Evolutionary conservation across 1,140 invertebrate genomes (phyloP), one percentile per base, ranked within the genome.

Genomic region (Eulimnadia texana): DNA sequence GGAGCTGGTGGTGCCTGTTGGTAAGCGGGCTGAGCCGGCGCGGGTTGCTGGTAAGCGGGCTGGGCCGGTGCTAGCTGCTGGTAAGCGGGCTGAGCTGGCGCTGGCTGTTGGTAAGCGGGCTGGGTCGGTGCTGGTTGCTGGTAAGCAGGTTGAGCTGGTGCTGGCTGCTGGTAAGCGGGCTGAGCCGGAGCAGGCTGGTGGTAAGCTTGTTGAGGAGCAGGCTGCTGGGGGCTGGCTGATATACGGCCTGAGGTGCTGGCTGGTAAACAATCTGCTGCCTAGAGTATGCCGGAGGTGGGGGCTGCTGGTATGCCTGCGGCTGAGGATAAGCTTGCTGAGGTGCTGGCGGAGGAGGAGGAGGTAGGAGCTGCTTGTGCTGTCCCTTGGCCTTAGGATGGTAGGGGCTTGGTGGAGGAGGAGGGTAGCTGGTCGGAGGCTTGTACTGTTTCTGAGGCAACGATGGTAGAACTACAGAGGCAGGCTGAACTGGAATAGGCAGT

Each of bases 401-500:
- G 28, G 51, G 52, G 28, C 49, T 51, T 10, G 61, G 58, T 27
- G 49, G 61, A 27, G 61, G 50, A 2, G 55, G 33, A 64, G 27
- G 51, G 19, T 42, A 42, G 23, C 24, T 28, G 13, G 25, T 19
- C 11, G 65, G 33, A 16, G 25, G 24, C 22, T 62, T 55, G 50
- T 58, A 62, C 24, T 59, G 54, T 25, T 47, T 52, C 11, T 57
- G 54, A 24, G 66, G 64, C 61, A 68, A 64, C 22, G 68, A 61
- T 1, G 69, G 68, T n/a, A 70, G 57, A 2, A 70, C 66, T 13
- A 70, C 56, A 25, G 61, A 60, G 11, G 64, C 65, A 2, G 67
- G 64, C 29, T 57, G 60, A 19, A 65, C 63, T 63, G 64, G 63
- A 27, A 70, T 63, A n/a, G 68, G 59, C 3, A 69, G 49, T 1